Base-by-base conservation (phyloP, 2,113 vertebrate genomes). In the Glareola pratincola region DNA sequence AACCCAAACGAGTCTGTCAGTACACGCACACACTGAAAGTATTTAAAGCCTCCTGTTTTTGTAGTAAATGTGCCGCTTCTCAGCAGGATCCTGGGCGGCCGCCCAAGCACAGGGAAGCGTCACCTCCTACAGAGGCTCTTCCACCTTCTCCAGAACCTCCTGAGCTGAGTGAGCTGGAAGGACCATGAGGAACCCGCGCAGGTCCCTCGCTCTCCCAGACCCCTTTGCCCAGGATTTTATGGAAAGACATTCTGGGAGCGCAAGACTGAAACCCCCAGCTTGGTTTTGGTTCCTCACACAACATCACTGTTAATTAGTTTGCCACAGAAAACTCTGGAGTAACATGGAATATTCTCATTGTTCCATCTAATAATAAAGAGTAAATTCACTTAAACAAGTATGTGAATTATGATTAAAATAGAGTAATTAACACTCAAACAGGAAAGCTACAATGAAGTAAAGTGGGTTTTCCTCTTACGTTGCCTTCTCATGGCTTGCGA, bases 21-120 rank as follows among this genome's bases (percentile, higher is more conserved):
- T 0, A 34, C 29, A 5, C 0, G 20, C 21, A 4, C 32, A 9
- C 7, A 0, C 50, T 6, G 27, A 32, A n/a, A 17, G 5, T 1
- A 64, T 23, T 3, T 41, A 37, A 3, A 64, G 26, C 41, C 43
- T 4, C 11, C 0, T 3, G 14, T 2, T 23, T n/a, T 6, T 12
- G 10, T 1, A 22, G 20, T 1, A 21, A 68, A 47, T 0, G 18
- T 21, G 59, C 12, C 0, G 1, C 23, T n/a, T 63, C 30, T 39
- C 12, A 24, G 18, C 0, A 7, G n/a, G 41, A 20, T 32, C 20
- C 11, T 5, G 41, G 17, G 30, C 0, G 2, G 6, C 43, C 37
- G 8, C 8, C 36, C 36, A 20, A 29, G 36, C 30, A 23, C 20
- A 7, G 39, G 41, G 41, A 32, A 32, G 63, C 15, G 63, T 21